phyloP scores from a whole-genome alignment of 2,888 invertebrate species.

The Teleiodes luculella region DNA sequence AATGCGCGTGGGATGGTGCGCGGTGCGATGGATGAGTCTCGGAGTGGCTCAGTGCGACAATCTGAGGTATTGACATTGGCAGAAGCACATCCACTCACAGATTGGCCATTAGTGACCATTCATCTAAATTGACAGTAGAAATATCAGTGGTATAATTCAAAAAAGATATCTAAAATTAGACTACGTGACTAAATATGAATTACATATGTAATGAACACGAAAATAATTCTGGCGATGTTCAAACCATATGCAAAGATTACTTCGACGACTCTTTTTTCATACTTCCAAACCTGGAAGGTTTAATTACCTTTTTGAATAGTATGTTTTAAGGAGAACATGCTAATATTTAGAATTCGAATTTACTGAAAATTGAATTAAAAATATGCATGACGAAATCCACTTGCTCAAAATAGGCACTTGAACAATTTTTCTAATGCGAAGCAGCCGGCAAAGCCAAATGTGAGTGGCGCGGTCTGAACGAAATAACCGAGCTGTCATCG shows the following conservation, averaged over 20 bases:
- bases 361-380: neutral
- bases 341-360: too few relatives aligned
- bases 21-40: constrained; percentile 27
- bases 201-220: neutral
- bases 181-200: neutral
- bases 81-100: constrained; percentile 6
- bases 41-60: constrained; percentile 16
- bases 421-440: neutral
- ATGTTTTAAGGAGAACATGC: too few relatives aligned
- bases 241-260: too few relatives aligned
- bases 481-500: constrained; percentile 25
- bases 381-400: neutral
- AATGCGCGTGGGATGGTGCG: constrained; percentile 49
- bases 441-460: neutral
- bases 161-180: constrained; percentile 11
- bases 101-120: constrained; percentile 18
- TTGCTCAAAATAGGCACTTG: neutral
- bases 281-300: too few relatives aligned
- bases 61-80: constrained; percentile 29
- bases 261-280: too few relatives aligned
- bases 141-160: constrained; percentile 1
- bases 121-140: constrained; percentile 14
- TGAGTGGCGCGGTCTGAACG: neutral
- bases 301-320: too few relatives aligned
- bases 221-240: too few relatives aligned